Conservation (phyloP, 2,797 vertebrate genomes). For the Sphaeramia orbicularis region DNA sequence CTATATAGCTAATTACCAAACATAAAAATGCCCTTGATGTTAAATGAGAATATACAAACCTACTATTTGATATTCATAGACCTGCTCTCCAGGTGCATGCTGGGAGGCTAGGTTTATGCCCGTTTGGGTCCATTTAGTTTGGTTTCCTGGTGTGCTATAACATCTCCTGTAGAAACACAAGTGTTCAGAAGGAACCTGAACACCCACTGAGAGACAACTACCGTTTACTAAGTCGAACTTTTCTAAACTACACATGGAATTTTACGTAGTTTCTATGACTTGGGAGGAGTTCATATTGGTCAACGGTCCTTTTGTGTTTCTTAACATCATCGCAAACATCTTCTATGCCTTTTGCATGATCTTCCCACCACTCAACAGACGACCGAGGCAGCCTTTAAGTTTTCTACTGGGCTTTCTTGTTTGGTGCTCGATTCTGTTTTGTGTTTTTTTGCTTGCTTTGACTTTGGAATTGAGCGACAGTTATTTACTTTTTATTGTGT, state of each 20-base stretch:
- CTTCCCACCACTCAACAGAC: slow-evolving; percentile 5
- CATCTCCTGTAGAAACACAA: background rate
- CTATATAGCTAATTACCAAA: too few species aligned
- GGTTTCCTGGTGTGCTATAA: background rate
- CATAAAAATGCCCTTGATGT: too few species aligned
- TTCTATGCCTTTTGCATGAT: slow-evolving; percentile 62
- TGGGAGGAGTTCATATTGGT: slow-evolving; percentile 24
- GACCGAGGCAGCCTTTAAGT: slow-evolving; percentile 61
- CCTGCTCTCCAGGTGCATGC: background rate
- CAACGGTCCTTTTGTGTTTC: slow-evolving; percentile 23
- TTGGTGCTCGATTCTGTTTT: slow-evolving; percentile 29
- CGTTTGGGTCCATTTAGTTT: slow-evolving; percentile 12
- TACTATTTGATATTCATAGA: background rate
- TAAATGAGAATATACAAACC: too few species aligned
- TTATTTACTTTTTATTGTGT: fast-evolving
- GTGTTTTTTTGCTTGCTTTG: background rate
- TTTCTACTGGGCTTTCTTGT: slow-evolving; percentile 53
- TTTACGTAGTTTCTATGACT: too few species aligned
- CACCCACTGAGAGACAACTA: background rate
- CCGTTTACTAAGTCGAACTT: background rate
- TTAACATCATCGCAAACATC: slow-evolving; percentile 41
- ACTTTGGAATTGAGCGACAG: fast-evolving
- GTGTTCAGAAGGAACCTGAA: background rate
- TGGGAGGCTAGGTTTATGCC: background rate
- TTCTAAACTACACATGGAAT: slow-evolving; percentile 19